A percentile compares a stretch with the other conserved stretches of the same genome.
Evolutionary conservation across 2,113 vertebrate species (phyloP).

Genomic region (Hemibagrus wyckioides): DNA sequence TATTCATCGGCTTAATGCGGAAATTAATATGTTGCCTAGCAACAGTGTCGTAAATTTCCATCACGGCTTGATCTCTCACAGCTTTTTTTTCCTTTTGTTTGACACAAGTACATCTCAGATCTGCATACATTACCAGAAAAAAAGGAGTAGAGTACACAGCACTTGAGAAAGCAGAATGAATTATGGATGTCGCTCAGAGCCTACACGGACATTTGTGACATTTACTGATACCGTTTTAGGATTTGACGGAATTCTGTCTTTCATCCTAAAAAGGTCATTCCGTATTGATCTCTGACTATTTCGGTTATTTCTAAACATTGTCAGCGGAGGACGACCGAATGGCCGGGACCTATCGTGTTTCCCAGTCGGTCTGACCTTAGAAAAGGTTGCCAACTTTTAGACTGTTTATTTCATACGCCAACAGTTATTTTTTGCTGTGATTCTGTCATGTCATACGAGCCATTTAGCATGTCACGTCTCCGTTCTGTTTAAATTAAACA

Average conservation of each 20-base stretch:
- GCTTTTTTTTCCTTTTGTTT: neutral
- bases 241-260: constrained; percentile 44
- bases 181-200: constrained; percentile 40
- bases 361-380: constrained; percentile 16
- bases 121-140: constrained; percentile 24
- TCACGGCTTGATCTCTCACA: constrained; percentile 4
- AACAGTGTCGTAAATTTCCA: constrained; percentile 14
- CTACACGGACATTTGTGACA: constrained; percentile 39
- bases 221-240: constrained; percentile 43
- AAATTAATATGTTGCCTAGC: constrained; percentile 42
- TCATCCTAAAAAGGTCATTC: constrained; percentile 47
- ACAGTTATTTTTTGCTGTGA: constrained; percentile 20
- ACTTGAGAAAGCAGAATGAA: constrained; percentile 30
- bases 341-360: neutral
- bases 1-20: constrained; percentile 3
- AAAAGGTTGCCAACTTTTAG: constrained; percentile 33
- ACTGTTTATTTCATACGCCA: constrained; percentile 32
- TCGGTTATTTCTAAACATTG: constrained; percentile 39
- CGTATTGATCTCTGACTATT: constrained; percentile 41
- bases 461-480: neutral
- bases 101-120: constrained; percentile 9
- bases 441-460: neutral
- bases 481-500: neutral
- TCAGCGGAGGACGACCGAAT: constrained; percentile 14
- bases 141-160: constrained; percentile 1